A percentile compares a stretch with the other conserved stretches of the same genome.
Evolutionary conservation across 2,113 vertebrate species (phyloP).

Genomic region (Pipra filicauda): DNA sequence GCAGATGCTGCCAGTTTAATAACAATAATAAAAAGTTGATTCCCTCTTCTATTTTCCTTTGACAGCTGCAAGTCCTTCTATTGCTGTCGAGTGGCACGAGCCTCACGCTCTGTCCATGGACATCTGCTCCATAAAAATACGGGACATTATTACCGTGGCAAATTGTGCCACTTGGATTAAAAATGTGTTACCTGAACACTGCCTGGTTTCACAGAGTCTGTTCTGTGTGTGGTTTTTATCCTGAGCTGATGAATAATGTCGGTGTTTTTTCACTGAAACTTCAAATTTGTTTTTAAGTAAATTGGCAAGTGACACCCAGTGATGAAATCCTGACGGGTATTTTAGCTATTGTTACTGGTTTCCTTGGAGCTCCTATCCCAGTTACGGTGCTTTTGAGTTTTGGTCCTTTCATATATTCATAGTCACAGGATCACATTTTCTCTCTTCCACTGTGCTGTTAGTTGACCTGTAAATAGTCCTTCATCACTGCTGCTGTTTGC

Average conservation of each 20-base stretch:
- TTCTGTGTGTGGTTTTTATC: neutral
- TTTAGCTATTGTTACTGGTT: conserved; percentile 38
- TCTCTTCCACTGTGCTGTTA: neutral
- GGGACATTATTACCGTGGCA: neutral
- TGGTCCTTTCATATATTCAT: neutral
- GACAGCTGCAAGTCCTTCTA: conserved; percentile 43
- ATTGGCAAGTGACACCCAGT: neutral
- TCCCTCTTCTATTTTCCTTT: conserved; percentile 50
- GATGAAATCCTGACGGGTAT: conserved; percentile 2
- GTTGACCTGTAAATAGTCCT: neutral
- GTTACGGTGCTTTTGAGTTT: neutral
- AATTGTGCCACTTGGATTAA: conserved; percentile 6
- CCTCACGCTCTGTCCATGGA: neutral
- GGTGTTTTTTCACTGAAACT: neutral
- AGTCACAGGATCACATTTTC: neutral
- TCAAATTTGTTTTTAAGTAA: neutral
- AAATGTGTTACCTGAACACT: conserved; percentile 1
- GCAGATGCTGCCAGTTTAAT: neutral
- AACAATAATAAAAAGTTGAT: conserved; percentile 33
- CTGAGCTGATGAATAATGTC: neutral
- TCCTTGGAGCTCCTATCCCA: conserved; percentile 14
- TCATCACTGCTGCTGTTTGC: neutral
- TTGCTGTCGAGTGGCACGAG: neutral
- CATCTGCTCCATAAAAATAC: conserved; percentile 53
- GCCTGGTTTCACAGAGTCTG: neutral